phyloP scores from a whole-genome alignment of 2,113 vertebrate species.

The Hyperoodon ampullatus region DNA sequence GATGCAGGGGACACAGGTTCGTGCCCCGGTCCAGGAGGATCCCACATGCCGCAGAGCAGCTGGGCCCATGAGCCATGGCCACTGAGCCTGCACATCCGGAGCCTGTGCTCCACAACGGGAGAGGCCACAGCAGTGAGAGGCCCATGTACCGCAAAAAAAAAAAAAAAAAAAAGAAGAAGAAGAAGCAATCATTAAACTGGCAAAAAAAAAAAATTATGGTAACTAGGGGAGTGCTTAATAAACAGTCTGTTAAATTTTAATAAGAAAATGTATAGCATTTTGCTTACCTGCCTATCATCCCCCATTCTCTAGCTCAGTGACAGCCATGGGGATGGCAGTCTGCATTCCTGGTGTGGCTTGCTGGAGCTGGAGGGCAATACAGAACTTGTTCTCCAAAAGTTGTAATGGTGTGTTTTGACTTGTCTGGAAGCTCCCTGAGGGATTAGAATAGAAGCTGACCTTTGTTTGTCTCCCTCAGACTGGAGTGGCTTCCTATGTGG shows the following conservation, averaged over 20 bases:
- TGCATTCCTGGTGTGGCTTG: neutral
- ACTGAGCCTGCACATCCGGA: accelerated
- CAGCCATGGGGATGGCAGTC: neutral
- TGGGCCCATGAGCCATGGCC: no score
- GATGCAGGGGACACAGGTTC: no score
- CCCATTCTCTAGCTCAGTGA: neutral
- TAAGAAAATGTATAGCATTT: neutral
- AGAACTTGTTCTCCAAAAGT: neutral
- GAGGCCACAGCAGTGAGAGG: no score
- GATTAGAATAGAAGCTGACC: neutral
- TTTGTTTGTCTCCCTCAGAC: neutral
- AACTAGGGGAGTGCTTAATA: neutral
- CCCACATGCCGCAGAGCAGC: no score
- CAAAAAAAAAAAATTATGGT: neutral
- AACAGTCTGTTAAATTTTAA: neutral
- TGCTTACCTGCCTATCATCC: neutral
- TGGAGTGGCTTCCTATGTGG: neutral
- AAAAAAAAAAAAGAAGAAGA: no score
- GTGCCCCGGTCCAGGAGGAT: no score
- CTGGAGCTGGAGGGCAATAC: neutral
- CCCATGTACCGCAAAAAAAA: no score
- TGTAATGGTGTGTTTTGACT: neutral
- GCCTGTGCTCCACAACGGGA: no score
- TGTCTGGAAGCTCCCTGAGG: neutral
- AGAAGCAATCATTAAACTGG: neutral